Percentiles rank a stretch among this genome's conserved stretches.
These are phyloP conservation scores for Clinocottus analis DNA, from an alignment of 2,113 vertebrate species.

Conservation along the genomic window DNA sequence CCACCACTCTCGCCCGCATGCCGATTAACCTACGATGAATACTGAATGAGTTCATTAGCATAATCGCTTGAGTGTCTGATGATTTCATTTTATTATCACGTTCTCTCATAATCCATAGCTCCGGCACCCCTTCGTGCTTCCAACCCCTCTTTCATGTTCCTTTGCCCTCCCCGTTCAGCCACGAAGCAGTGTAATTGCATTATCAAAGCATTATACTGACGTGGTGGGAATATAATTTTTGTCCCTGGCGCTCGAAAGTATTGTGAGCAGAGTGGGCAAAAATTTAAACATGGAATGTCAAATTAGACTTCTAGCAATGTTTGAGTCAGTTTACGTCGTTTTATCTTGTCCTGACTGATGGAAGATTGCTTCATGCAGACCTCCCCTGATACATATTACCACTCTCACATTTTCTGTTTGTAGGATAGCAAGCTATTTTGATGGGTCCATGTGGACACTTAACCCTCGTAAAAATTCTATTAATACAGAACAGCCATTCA, in stretches of 20 bases:
- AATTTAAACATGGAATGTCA: conserved; percentile 55
- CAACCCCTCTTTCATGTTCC: conserved; percentile 70
- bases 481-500: conserved; percentile 51
- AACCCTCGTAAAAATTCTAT: conserved; percentile 48
- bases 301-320: conserved; percentile 52
- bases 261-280: conserved; percentile 29
- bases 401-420: conserved; percentile 42
- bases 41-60: conserved; percentile 74
- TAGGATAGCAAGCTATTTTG: conserved; percentile 19
- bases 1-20: conserved; percentile 42
- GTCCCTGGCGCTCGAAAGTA: conserved; percentile 55
- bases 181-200: conserved; percentile 70
- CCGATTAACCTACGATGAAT: conserved; percentile 74
- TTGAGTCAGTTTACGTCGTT: conserved; percentile 31
- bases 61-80: conserved; percentile 77
- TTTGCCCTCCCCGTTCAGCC: conserved; percentile 65
- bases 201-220: conserved; percentile 68
- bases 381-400: conserved; percentile 4
- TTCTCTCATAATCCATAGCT: conserved; percentile 72
- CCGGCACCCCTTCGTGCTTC: conserved; percentile 36
- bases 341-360: conserved; percentile 41
- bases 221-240: conserved; percentile 70
- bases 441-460: conserved; percentile 36
- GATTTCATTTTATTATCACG: conserved; percentile 77
- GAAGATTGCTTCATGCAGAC: conserved; percentile 29